Base-by-base conservation (phyloP, 2,888 invertebrate genomes). In the Drosophila dives region DNA sequence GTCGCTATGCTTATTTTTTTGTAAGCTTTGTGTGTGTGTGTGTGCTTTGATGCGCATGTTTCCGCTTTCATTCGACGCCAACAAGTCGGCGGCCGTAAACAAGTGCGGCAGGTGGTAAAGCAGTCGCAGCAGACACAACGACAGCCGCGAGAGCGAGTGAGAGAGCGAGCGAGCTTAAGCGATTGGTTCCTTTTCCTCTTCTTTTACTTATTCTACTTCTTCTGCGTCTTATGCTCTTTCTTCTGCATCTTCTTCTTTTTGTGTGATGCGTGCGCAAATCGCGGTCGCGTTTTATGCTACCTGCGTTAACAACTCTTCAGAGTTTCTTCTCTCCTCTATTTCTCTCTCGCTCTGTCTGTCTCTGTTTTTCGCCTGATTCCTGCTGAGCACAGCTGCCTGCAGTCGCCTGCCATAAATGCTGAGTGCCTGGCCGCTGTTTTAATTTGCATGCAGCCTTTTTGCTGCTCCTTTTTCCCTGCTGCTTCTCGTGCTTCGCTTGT, bases 71-170 rank as follows among this genome's bases (percentile, higher is more conserved):
- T 66, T 50, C 29, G 86, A 75, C 83, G 83, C 86, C 81, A 86
- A 77, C 81, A 79, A 84, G 86, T 81, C 83, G 86, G 61, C 73
- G 83, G 74, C 53, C 77, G 83, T 81, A 86, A 81, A 86, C 83
- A 86, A 79, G 72, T 82, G 87, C 76, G 84, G 84, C 83, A 84
- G 86, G 86, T 84, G 83, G 84, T 81, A 86, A 79, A n/a, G 40
- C 66, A 38, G 54, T 54, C 17, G 26, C 26, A 54, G 7, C 36
- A 38, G 38, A 54, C 45, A 45, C 23, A 15, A 45, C 23, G 45
- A 45, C 45, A 45, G 23, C 23, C 45, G 45, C 8, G 8, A 23
- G 45, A 20, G 20, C 20, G 12, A 20, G 17, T n/a, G 5, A 10
- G 10, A 40, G n/a, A 40, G 38, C 10, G 29, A 29, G 40, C 4